Evolutionary conservation across 2,797 vertebrate species (phyloP), one percentile per base, ranked within the genome.

Genomic region (Rhyacichthys aspro): DNA sequence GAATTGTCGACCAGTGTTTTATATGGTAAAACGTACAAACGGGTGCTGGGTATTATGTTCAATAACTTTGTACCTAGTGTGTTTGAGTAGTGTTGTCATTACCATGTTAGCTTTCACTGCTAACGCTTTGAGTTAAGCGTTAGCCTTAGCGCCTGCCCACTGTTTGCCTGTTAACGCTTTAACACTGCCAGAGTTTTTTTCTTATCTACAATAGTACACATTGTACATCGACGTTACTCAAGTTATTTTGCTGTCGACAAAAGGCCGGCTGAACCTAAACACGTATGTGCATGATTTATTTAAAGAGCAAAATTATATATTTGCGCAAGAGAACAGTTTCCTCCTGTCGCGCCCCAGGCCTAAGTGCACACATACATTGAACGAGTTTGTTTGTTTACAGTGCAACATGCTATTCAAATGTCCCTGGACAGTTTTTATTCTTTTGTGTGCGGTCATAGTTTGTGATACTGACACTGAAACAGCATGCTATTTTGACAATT

Each of bases 41-140:
- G 5, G 42, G 43, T 80, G 67, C 86, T 83, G 0, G 23, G 28
- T 56, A 16, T 38, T 38, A 9, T 18, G 18, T 52, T 37, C 8
- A 17, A 1, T 34, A 79, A 88, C 79, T 86, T 83, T 5, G 33
- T n/a, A 34, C 44, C 58, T 70, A 34, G 68, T 76, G 60, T 70
- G 59, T 48, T 55, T 34, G 62, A 61, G 19, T 64, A 28, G 80
- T 88, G 87, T 88, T 89, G 78, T 84, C 79, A 74, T 84, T 87
- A 87, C 83, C 84, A 28, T 23, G 73, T 76, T 88, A 85, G 89
- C 89, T 80, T 10, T 18, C 14, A n/a, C 1, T 56, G 86, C 86
- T 87, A 90, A 83, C 70, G 72, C 68, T 8, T 65, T 49, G 79
- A 83, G 77, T 80, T 67, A 34, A 88, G 76, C 72, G 48, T 53